Conservation (phyloP, 2,797 vertebrate species). For the Mormyrus proboscirostris region DNA sequence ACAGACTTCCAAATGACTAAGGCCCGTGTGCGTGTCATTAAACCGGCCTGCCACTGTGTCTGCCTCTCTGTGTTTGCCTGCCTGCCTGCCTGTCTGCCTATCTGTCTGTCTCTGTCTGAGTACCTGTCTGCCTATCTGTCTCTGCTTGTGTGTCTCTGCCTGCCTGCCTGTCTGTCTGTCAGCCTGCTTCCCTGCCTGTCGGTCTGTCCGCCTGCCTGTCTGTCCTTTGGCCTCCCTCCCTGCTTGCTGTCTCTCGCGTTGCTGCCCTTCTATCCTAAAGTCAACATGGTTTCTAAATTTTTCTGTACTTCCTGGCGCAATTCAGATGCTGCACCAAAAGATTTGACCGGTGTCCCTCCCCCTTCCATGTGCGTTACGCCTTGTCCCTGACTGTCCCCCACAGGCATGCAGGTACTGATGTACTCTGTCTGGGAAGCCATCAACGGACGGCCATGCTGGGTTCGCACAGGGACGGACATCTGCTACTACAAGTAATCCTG, state of each 20-base stretch:
- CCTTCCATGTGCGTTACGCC: background rate
- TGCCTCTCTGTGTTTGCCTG: background rate
- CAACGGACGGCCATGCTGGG: slow-evolving; percentile 77
- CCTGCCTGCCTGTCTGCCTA: background rate
- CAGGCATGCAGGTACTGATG: slow-evolving; percentile 97
- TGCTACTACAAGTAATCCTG: slow-evolving; percentile 95
- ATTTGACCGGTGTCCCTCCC: background rate
- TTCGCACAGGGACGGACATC: slow-evolving; percentile 85
- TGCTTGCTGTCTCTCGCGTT: background rate
- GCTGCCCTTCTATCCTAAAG: background rate
- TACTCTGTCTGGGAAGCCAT: slow-evolving; percentile 98
- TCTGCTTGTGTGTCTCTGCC: background rate
- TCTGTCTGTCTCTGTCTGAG: too few relatives aligned
- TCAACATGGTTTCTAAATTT: background rate
- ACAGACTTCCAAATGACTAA: background rate
- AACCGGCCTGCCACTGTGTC: background rate
- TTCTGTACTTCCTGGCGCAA: background rate
- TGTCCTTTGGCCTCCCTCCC: background rate
- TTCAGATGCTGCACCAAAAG: background rate
- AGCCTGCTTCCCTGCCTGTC: background rate
- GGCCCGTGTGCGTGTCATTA: background rate
- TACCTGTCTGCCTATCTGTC: too few relatives aligned
- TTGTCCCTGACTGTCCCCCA: slow-evolving; percentile 17
- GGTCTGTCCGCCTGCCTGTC: background rate
- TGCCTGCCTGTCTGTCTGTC: background rate